Base-by-base conservation (phyloP, 2,888 invertebrate genomes). In the Mesorhabditis spiculigera region DNA sequence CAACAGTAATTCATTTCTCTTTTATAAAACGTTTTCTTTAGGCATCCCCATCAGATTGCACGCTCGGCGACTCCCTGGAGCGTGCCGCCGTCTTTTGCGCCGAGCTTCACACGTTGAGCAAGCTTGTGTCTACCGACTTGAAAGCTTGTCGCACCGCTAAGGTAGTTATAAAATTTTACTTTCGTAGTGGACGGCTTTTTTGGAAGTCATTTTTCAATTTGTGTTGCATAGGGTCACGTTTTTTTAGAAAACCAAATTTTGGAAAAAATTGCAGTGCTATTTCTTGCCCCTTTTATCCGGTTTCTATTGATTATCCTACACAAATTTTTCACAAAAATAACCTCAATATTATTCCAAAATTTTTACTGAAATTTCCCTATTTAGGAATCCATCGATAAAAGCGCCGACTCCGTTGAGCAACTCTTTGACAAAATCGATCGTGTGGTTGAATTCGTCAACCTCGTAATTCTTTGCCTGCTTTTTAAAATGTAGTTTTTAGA, bases 401-500 rank as follows among this genome's bases (percentile, higher is more conserved):
- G n/a, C 8, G n/a, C n/a, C 58, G 58, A 50, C 58, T 50, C 58
- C 10, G 8, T 50, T 50, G n/a, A 50, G 58, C 58, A 50, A n/a
- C 58, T 50, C 8, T 50, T 50, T n/a, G 58, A 10, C 8, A 50
- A n/a, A 50, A 50, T 50, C 58, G 58, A 50, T 50, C 58, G n/a
- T 13, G 10, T 50, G 10, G 58, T 50, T n/a, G 58, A 50, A 50
- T 50, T 50, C n/a, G 58, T 50, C n/a, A n/a, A 50, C n/a, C 58
- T 13, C 10, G 58, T 50, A n/a, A 50, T 13, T 50, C 8, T 13
- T 50, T 50, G n/a, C 8, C 58, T 50, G 8, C 8, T 50, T 50
- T 50, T 50, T 13, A 50, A 50, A 50, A 50, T 50, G n/a, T 50
- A 13, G 58, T 50, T 50, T 50, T 50, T n/a, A 50, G 58, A 50